phyloP scores from a whole-genome alignment of 2,113 vertebrate genomes.

The Muscicapa adusta region DNA sequence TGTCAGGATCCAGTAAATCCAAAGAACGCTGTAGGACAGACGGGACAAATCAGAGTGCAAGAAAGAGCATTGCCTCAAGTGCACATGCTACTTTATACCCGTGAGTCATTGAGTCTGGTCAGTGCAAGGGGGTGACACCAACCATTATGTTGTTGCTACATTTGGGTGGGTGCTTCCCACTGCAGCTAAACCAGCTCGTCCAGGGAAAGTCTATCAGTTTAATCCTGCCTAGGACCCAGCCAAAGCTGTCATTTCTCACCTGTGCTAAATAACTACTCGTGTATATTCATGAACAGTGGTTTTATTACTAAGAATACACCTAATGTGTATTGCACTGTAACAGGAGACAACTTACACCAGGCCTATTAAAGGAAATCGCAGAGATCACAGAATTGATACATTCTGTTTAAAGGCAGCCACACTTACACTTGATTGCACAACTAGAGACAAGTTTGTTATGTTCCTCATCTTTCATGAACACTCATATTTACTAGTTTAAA shows the following conservation, averaged over 20 bases:
- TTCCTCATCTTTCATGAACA: background rate
- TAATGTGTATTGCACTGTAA: background rate
- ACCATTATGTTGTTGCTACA: background rate
- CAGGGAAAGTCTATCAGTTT: background rate
- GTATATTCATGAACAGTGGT: constrained; percentile 43
- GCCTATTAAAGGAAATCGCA: background rate
- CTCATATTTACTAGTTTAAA: constrained; percentile 27
- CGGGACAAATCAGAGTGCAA: background rate
- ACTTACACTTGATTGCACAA: background rate
- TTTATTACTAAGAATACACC: constrained; percentile 39
- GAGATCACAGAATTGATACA: constrained; percentile 29
- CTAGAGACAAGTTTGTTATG: constrained; percentile 26
- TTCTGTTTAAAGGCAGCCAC: constrained; percentile 18
- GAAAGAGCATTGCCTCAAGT: background rate
- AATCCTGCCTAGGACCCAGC: background rate
- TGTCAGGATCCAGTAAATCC: background rate
- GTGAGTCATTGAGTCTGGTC: background rate
- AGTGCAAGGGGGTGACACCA: background rate
- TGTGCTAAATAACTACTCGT: background rate
- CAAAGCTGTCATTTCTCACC: constrained; percentile 12
- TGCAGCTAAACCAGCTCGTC: background rate
- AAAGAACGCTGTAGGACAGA: background rate
- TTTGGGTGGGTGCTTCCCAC: background rate
- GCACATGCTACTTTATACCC: background rate
- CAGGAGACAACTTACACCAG: constrained; percentile 45